Evolutionary conservation across 2,797 vertebrate species (phyloP), one percentile per base, ranked within the genome.

Genomic region (Steatocranus sp.): DNA sequence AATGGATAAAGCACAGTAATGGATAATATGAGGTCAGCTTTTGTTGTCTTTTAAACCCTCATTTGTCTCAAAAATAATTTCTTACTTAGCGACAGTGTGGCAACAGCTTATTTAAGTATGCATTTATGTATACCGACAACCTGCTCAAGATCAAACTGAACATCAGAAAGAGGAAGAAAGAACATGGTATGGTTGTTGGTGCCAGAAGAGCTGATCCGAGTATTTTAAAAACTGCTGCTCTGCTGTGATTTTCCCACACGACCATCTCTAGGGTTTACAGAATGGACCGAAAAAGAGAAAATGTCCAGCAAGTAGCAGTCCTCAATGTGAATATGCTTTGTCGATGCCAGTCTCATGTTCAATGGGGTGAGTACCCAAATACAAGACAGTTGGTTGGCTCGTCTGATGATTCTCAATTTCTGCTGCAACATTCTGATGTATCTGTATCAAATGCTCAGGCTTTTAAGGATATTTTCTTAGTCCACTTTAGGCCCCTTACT

Each of bases 1-100:
- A 25, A 68, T 2, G 0, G 23, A 27, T 17, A 43, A 43, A 5
- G 20, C 38, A 43, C 38, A 27, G 38, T 4, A 43, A 11, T 25
- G 2, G 2, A 43, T 43, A 43, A 2, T 17, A 25, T 68, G 38
- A 17, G 63, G 20, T 68, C 38, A 68, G 38, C 20, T 68, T 68
- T 68, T 68, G 38, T 25, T 25, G 20, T 61, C 12, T 41, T 4
- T 68, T 15, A 68, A 68, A 23, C 12, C 8, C 3, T 68, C 12
- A 41, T 41, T 38, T 66, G 34, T 68, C 36, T 63, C 32, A 36
- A 58, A 32, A 58, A 58, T 7, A n/a, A 32, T 34, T 58, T 58
- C 25, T 58, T 58, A 1, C 54, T 58, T 58, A 32, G 54, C 6
- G 0, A 58, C 30, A 58, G 17, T 36, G 10, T 8, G 32, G 18